phyloP scores from a whole-genome alignment of 92 coral and sea anemone genomes.

The Palythoa grandis region DNA sequence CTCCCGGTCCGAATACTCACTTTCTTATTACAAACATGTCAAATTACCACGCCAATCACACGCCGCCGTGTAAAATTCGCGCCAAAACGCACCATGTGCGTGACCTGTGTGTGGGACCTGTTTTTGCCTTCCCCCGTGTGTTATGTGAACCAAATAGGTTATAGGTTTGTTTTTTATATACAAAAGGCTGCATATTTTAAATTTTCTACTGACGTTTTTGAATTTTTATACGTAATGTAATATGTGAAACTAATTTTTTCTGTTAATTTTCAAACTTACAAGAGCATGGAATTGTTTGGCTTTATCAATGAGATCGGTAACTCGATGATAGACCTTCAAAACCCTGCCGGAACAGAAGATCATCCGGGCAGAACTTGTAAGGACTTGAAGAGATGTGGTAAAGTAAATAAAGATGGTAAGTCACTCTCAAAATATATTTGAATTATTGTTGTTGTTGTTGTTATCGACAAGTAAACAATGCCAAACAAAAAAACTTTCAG shows the following conservation, averaged over 20 bases:
- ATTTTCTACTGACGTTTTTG: background rate
- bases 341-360: constrained; percentile 26
- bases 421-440: background rate
- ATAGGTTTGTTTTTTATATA: too few species aligned
- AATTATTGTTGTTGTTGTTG: background rate
- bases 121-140: too few species aligned
- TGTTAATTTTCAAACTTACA: background rate
- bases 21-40: too few species aligned
- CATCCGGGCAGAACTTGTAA: constrained; percentile 27
- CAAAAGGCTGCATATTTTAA: background rate
- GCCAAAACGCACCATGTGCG: too few species aligned
- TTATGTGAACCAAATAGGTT: too few species aligned
- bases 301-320: background rate
- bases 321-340: background rate
- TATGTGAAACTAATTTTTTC: background rate
- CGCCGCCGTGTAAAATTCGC: too few species aligned
- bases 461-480: background rate
- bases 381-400: constrained; percentile 22
- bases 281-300: background rate
- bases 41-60: too few species aligned
- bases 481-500: background rate
- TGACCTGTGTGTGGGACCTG: too few species aligned
- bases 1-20: too few species aligned
- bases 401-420: background rate
- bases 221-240: background rate